Conservation (phyloP, 2,113 vertebrate species). For the Taurulus bubalis region DNA sequence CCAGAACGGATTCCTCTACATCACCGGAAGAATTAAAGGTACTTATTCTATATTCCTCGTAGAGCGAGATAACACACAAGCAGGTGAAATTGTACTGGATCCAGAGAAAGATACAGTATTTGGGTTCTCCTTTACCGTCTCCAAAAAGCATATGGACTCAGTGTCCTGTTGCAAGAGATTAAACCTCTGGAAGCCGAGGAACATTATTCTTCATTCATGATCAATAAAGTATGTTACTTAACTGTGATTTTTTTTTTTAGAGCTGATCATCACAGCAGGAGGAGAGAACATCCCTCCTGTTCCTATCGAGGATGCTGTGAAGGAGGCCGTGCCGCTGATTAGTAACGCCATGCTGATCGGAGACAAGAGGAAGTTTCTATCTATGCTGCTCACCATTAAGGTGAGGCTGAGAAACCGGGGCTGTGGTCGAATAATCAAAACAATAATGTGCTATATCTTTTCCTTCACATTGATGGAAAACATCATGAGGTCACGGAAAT, state of each 20-base stretch:
- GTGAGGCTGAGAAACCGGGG: conserved; percentile 63
- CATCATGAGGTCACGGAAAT: too few relatives aligned
- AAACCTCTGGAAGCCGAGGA: neutral
- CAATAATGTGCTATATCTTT: too few relatives aligned
- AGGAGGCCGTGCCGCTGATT: conserved; percentile 89
- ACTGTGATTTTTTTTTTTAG: conserved; percentile 71
- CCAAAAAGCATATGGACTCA: neutral
- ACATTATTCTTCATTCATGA: neutral
- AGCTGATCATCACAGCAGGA: conserved; percentile 93
- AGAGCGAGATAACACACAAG: neutral
- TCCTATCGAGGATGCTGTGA: conserved; percentile 90
- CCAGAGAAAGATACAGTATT: neutral
- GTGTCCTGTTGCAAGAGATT: neutral
- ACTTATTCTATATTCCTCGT: neutral
- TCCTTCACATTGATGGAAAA: too few relatives aligned
- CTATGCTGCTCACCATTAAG: conserved; percentile 93
- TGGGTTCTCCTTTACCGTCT: neutral
- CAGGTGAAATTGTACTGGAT: neutral
- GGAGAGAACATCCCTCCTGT: conserved; percentile 92
- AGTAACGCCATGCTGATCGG: conserved; percentile 94
- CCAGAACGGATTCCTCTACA: conserved; percentile 87
- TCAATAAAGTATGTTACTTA: neutral
- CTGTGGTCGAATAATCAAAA: too few relatives aligned
- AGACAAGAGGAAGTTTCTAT: conserved; percentile 91
- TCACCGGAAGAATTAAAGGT: conserved; percentile 97